Percentiles rank a stretch among this genome's conserved stretches.
These are phyloP conservation scores for Chelonoidis abingdonii DNA, from an alignment of 2,113 vertebrate genomes.

Conservation along the genomic window DNA sequence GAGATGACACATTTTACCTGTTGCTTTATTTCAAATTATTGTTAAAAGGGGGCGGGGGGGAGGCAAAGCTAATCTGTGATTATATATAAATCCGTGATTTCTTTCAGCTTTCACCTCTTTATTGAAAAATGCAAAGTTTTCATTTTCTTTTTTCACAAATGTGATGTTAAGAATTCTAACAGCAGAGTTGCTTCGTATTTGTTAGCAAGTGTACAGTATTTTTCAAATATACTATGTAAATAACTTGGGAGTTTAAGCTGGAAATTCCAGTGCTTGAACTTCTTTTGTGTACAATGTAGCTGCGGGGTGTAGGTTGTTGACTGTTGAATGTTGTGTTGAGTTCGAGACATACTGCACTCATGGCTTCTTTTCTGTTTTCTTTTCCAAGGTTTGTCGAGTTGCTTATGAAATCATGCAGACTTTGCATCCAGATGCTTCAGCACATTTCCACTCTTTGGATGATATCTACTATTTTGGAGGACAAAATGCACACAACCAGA, in stretches of 20 bases:
- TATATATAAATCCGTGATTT: not conserved
- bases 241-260: not conserved
- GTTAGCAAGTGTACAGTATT: not conserved
- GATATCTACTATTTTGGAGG: slow-evolving; percentile 99
- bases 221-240: not conserved
- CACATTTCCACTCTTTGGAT: slow-evolving; percentile 95
- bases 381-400: slow-evolving; percentile 93
- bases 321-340: not conserved
- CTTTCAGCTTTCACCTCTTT: not conserved
- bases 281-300: not conserved
- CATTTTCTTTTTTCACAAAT: not conserved
- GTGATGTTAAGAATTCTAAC: not conserved
- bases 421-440: slow-evolving; percentile 95
- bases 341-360: not conserved
- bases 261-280: not conserved
- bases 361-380: slow-evolving; percentile 18
- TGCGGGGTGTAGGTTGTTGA: not conserved
- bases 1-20: not conserved
- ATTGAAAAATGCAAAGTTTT: not conserved
- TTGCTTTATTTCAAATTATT: not conserved
- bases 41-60: not conserved
- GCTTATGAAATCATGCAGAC: slow-evolving; percentile 99
- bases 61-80: not conserved
- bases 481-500: slow-evolving; percentile 98
- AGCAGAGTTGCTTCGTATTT: not conserved